phyloP scores from a whole-genome alignment of 2,888 invertebrate species.

The Hirtodrosophila cameraria region DNA sequence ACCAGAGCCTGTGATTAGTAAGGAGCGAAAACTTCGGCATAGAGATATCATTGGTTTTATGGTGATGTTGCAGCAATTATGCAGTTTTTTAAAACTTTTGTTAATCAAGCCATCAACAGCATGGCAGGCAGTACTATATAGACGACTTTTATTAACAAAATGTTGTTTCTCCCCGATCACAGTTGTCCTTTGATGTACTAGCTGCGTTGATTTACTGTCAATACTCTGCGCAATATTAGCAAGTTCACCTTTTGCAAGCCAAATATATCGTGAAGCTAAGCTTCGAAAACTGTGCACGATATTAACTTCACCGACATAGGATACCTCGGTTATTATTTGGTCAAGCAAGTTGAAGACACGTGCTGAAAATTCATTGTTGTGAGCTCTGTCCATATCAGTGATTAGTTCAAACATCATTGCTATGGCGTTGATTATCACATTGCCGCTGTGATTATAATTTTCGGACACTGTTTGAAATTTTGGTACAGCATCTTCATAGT shows the following conservation, averaged over 20 bases:
- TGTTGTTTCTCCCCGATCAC: conserved; percentile 61
- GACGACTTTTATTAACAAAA: conserved; percentile 52
- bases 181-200: conserved; percentile 64
- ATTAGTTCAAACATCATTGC: conserved; percentile 3
- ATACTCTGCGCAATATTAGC: conserved; percentile 49
- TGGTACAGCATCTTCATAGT: background rate
- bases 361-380: conserved; percentile 34
- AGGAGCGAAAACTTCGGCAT: conserved; percentile 60
- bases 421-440: conserved; percentile 22
- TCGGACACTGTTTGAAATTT: background rate
- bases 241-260: conserved; percentile 48
- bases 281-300: conserved; percentile 45
- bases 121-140: conserved; percentile 62
- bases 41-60: conserved; percentile 72
- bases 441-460: background rate
- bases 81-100: conserved; percentile 59
- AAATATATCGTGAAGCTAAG: conserved; percentile 44
- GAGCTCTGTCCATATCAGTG: background rate
- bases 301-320: conserved; percentile 42
- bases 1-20: conserved; percentile 62
- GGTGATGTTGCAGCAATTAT: conserved; percentile 74
- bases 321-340: conserved; percentile 44
- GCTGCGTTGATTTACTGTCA: conserved; percentile 51
- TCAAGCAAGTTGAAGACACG: conserved; percentile 48
- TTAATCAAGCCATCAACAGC: conserved; percentile 69